Evolutionary conservation across 2,888 invertebrate species (phyloP), one percentile per base, ranked within the genome.

Genomic region (Chironomus riparius): DNA sequence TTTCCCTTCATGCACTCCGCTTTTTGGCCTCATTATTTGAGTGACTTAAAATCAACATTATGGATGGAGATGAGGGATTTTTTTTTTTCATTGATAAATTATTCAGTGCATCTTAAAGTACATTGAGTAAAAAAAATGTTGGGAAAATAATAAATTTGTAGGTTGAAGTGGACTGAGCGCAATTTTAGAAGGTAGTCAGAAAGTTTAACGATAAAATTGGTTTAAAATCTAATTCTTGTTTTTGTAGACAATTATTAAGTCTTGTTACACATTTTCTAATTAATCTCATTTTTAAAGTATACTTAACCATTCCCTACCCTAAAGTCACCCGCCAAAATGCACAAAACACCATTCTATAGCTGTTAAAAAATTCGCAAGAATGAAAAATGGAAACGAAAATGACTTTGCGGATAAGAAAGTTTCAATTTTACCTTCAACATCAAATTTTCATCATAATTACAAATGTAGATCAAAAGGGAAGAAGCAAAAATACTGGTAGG

Each of bases 21-120:
- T 48, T 73, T 22, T 47, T 73, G 65, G 74, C 48, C 68, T 74
- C 68, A 48, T 74, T 74, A 74, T 38, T 68, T 47, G 50, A 74
- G 74, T 47, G 74, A 74, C 74, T 74, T 61, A 50, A 74, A 68
- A 74, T 74, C 65, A 74, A 74, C 74, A 48, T 68, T 68, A 74
- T 74, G 24, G 38, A 38, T 38, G 38, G 38, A 38, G 38, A 38
- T 38, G 38, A 38, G 38, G 38, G 38, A 38, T 38, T 38, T 38
- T 38, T 38, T n/a, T n/a, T 38, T 38, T 38, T 69, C 61, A 65
- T 68, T 47, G 68, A 76, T 76, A 68, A 76, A 76, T 76, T 56
- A 76, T 76, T 76, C 69, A 76, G 21, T 47, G 38, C 18, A 69
- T 18, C 18, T 69, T 38, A 18, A 13, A 21, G 68, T 13, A 56